Percentiles rank a stretch among this genome's conserved stretches.
phyloP scores from a whole-genome alignment of 2,797 vertebrate genomes.

The Rhinatrema bivittatum region DNA sequence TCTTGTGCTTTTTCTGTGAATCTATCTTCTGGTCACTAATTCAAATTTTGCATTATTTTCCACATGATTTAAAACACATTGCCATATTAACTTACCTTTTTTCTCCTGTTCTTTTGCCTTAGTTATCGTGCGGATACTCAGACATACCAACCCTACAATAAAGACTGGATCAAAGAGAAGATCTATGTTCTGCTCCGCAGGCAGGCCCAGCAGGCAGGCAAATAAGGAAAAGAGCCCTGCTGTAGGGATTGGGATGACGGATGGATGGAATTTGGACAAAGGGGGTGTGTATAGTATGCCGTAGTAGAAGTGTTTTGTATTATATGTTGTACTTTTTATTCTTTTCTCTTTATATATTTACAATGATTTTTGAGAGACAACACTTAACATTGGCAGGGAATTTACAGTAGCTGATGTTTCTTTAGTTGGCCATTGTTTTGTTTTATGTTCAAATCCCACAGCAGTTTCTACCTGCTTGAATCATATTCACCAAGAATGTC shows the following conservation, averaged over 20 bases:
- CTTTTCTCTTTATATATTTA: background rate
- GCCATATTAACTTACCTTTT: too few relatives aligned
- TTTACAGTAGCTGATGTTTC: too few relatives aligned
- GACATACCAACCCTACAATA: constrained; percentile 95
- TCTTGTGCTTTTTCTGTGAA: too few relatives aligned
- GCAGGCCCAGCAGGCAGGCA: constrained; percentile 89
- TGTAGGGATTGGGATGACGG: constrained; percentile 29
- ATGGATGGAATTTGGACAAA: too few relatives aligned
- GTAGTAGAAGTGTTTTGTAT: constrained; percentile 57
- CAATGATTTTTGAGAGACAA: constrained; percentile 30
- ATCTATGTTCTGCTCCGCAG: constrained; percentile 90
- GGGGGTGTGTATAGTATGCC: constrained; percentile 51
- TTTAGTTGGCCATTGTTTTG: constrained; percentile 28
- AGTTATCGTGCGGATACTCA: constrained; percentile 94
- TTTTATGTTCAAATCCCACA: constrained; percentile 34
- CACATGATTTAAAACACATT: too few relatives aligned
- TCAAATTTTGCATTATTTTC: too few relatives aligned
- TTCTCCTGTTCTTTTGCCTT: constrained; percentile 1
- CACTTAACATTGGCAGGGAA: too few relatives aligned
- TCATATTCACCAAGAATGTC: constrained; percentile 40
- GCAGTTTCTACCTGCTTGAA: constrained; percentile 38
- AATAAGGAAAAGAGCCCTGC: constrained; percentile 50
- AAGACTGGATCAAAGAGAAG: constrained; percentile 99
- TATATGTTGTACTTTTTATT: constrained; percentile 17
- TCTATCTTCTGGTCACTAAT: too few relatives aligned